Conservation (phyloP, 1,140 invertebrate species). For the Orchestia grillus region DNA sequence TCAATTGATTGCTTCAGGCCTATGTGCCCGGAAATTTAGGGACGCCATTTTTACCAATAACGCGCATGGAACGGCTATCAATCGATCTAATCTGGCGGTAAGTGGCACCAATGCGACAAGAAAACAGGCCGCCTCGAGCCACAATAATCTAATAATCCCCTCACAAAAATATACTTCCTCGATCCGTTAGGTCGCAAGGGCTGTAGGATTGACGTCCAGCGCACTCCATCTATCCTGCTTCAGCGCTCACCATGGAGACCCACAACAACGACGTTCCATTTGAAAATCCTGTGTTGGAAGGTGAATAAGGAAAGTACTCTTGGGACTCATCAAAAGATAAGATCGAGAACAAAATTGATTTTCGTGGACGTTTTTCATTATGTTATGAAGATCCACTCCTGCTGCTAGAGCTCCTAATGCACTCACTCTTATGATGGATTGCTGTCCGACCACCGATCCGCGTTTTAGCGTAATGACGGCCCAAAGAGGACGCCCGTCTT, state of each 20-base stretch:
- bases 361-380: not conserved
- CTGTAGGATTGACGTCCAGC: not conserved
- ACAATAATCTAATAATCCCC: conserved; percentile 29
- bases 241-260: not conserved
- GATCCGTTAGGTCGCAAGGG: not conserved
- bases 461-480: conserved; percentile 15
- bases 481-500: not conserved
- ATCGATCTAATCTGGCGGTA: conserved; percentile 19
- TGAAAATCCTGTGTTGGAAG: not conserved
- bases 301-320: not conserved
- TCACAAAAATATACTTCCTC: not conserved
- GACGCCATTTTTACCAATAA: not conserved
- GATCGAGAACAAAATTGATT: not conserved
- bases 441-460: not conserved
- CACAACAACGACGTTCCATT: not conserved
- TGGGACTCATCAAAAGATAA: not conserved
- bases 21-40: not conserved
- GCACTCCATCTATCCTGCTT: not conserved
- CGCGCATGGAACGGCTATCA: not conserved
- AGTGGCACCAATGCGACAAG: conserved; percentile 5
- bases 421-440: conserved; percentile 28
- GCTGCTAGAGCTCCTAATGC: not conserved
- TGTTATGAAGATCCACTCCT: conserved; percentile 1
- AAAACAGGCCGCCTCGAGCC: conserved; percentile 9
- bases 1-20: not conserved